Evolutionary conservation across 2,113 vertebrate genomes (phyloP).

Genomic region (Sceloporus tristichus): DNA sequence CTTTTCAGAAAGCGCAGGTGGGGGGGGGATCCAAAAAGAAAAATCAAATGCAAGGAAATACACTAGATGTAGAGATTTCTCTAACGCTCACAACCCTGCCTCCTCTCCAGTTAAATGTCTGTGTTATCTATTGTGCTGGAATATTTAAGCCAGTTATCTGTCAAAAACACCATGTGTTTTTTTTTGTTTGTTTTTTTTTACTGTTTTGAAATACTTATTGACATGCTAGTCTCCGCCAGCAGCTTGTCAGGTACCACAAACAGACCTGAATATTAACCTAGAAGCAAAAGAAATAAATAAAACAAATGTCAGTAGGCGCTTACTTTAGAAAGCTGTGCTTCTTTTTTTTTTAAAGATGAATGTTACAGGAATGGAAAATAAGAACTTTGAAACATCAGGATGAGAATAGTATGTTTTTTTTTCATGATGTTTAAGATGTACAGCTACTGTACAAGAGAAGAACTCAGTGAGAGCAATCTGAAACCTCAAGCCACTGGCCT

Average conservation of each 20-base stretch:
- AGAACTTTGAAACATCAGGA: background rate
- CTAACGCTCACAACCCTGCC: background rate
- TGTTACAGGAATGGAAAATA: slow-evolving; percentile 16
- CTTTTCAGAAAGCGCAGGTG: background rate
- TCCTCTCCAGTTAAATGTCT: background rate
- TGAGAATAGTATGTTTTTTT: background rate
- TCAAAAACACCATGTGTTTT: slow-evolving; percentile 4
- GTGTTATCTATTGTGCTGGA: background rate
- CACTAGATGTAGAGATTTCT: background rate
- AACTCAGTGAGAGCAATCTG: too few species aligned
- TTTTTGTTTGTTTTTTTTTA: background rate
- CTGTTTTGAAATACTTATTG: slow-evolving; percentile 42
- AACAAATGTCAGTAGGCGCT: background rate
- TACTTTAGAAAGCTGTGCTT: background rate
- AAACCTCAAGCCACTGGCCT: too few species aligned
- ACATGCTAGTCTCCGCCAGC: slow-evolving; percentile 8
- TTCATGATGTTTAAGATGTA: too few species aligned
- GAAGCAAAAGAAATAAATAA: background rate
- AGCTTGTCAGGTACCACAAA: background rate
- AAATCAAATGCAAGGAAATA: background rate
- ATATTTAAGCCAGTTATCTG: slow-evolving; percentile 30
- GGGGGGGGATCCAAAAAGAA: slow-evolving; percentile 35
- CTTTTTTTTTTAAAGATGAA: background rate
- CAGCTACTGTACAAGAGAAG: too few species aligned
- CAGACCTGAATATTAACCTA: background rate